Conservation (phyloP, 2,888 invertebrate species). For the Keiferia lycopersicella region DNA sequence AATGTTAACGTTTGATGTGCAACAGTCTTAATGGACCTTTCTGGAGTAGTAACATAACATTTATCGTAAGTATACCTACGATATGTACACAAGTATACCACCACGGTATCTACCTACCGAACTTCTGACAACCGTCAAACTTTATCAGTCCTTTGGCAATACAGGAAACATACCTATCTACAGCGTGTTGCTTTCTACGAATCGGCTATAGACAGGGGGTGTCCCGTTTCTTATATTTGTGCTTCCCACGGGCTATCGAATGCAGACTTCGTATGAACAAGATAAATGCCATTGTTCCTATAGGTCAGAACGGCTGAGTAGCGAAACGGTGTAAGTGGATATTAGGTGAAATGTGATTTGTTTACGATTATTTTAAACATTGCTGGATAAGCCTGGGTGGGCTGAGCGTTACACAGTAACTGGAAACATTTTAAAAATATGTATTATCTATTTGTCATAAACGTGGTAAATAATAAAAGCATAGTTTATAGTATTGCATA, state of each 20-base stretch:
- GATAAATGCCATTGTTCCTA: constrained; percentile 69
- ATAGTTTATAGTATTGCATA: too few species aligned
- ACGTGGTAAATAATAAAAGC: too few species aligned
- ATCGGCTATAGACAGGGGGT: constrained; percentile 29
- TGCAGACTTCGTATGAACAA: constrained; percentile 66
- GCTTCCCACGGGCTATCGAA: constrained; percentile 72
- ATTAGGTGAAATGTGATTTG: background rate
- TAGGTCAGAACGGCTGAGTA: background rate
- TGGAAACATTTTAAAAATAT: too few species aligned
- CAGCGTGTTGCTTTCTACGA: background rate
- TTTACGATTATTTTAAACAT: too few species aligned
- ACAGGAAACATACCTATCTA: background rate
- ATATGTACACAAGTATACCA: too few species aligned
- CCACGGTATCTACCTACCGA: background rate
- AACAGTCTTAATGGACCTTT: too few species aligned
- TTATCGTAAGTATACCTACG: too few species aligned
- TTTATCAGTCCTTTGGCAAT: background rate
- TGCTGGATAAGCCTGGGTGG: too few species aligned
- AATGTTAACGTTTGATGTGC: too few species aligned
- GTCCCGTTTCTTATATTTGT: constrained; percentile 56
- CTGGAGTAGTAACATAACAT: too few species aligned
- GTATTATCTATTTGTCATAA: too few species aligned
- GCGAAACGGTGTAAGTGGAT: constrained; percentile 9
- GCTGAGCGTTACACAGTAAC: too few species aligned
- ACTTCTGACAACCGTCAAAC: constrained; percentile 1